Percentiles rank a stretch among this genome's conserved stretches.
Evolutionary conservation across 2,113 vertebrate species (phyloP).

Genomic region (Silurus glanis): DNA sequence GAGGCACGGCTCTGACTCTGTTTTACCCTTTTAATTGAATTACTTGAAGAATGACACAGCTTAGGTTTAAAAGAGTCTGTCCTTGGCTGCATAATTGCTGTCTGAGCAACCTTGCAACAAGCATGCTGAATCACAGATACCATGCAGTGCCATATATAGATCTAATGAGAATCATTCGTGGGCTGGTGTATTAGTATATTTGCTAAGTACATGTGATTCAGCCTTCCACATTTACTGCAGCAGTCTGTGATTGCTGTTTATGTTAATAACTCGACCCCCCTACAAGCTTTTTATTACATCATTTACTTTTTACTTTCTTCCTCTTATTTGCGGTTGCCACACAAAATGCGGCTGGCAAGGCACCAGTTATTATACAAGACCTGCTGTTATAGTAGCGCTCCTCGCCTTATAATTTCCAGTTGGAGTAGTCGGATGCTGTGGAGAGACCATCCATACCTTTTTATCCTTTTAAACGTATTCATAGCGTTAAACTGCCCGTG

Average conservation of each 20-base stretch:
- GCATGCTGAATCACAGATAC: conserved; percentile 32
- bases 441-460: conserved; percentile 29
- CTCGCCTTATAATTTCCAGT: conserved; percentile 47
- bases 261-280: conserved; percentile 49
- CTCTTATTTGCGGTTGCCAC: conserved; percentile 44
- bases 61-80: neutral
- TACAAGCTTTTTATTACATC: conserved; percentile 50
- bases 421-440: conserved; percentile 20
- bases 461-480: conserved; percentile 32
- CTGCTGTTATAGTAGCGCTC: conserved; percentile 37
- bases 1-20: neutral
- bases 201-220: neutral
- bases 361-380: conserved; percentile 48
- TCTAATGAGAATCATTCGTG: conserved; percentile 49
- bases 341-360: conserved; percentile 44
- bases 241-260: conserved; percentile 38
- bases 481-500: neutral
- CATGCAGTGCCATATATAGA: conserved; percentile 40
- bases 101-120: conserved; percentile 15
- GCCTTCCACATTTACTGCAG: neutral
- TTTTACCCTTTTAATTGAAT: conserved; percentile 15
- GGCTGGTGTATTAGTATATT: conserved; percentile 29
- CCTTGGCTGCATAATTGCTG: neutral
- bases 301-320: conserved; percentile 46
- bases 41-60: neutral